Evolutionary conservation across 2,113 vertebrate species (phyloP), one percentile per base, ranked within the genome.

Genomic region (Recurvirostra avosetta): DNA sequence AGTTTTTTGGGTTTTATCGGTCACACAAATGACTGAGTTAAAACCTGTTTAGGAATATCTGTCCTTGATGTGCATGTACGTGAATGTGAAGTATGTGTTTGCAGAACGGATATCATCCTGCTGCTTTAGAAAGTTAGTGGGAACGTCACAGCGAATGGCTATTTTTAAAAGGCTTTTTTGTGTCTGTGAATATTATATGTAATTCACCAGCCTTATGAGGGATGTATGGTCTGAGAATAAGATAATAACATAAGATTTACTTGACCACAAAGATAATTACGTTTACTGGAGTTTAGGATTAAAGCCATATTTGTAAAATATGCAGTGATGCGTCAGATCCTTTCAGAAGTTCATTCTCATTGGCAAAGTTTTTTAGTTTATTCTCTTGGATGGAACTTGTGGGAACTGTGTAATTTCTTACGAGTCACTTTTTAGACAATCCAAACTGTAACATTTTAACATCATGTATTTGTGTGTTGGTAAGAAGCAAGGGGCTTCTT

Each of bases 51-150:
- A 56, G 32, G 22, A 89, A 26, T 40, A 22, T 43, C 50, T 71
- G 43, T 59, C 56, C 47, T 84, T 74, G 34, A 40, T 63, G 32
- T 74, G n/a, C 7, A 4, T 15, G 22, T 38, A 19, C 2, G 2
- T 67, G 68, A 93, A 45, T 32, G 36, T 70, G 23, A 84, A 58
- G 19, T 34, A 5, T 15, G 21, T 30, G 25, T 84, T 77, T 78
- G 55, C 41, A 53, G 61, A 66, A 36, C 16, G 38, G 45, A 2
- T 84, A n/a, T 36, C 1, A 18, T 36, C 27, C 17, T 0, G 0
- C 59, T 91, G n/a, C n/a, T 76, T 84, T 66, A 61, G 52, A 27
- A 47, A 53, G 25, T 8, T 9, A 49, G 21, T 56, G 49, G 30
- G 45, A 89, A 53, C 59, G 77, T 84, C 22, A 77, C 15, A 61